Evolutionary conservation across 2,797 vertebrate genomes (phyloP).

Genomic region (Podargus strigoides): DNA sequence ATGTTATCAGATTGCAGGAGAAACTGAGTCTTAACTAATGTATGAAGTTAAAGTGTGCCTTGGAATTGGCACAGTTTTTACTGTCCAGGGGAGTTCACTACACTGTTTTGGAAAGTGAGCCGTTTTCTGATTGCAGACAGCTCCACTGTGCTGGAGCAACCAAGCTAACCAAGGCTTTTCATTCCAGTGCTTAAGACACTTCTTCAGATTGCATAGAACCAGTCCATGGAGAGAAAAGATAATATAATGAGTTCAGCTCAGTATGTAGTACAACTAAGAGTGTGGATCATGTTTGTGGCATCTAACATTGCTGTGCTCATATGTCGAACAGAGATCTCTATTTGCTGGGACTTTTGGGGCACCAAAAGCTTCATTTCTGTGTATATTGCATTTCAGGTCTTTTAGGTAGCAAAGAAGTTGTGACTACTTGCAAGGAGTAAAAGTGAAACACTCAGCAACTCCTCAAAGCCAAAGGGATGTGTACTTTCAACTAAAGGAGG

Average conservation of each 20-base stretch:
- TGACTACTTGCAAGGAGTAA: background rate
- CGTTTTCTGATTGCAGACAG: background rate
- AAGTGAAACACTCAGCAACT: background rate
- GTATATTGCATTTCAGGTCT: background rate
- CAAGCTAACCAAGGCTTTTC: background rate
- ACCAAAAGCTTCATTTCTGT: background rate
- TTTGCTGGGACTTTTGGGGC: background rate
- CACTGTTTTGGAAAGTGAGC: background rate
- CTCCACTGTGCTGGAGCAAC: background rate
- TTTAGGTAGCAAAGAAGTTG: background rate
- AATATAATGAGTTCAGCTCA: background rate
- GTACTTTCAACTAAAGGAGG: background rate
- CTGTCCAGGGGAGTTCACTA: background rate
- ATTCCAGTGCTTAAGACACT: background rate
- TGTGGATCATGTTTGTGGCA: background rate
- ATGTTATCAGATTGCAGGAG: background rate
- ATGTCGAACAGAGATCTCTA: accelerated
- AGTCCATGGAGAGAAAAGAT: background rate
- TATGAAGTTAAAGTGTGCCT: accelerated
- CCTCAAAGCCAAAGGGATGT: background rate
- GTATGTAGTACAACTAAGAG: background rate
- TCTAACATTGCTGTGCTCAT: background rate
- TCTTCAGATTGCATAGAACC: background rate
- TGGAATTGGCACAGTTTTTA: background rate
- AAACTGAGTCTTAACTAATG: background rate